A percentile compares a stretch with the other conserved stretches of the same genome.
These are phyloP conservation scores for Hestina assimilis DNA, from an alignment of 1,140 invertebrate genomes.

Conservation along the genomic window DNA sequence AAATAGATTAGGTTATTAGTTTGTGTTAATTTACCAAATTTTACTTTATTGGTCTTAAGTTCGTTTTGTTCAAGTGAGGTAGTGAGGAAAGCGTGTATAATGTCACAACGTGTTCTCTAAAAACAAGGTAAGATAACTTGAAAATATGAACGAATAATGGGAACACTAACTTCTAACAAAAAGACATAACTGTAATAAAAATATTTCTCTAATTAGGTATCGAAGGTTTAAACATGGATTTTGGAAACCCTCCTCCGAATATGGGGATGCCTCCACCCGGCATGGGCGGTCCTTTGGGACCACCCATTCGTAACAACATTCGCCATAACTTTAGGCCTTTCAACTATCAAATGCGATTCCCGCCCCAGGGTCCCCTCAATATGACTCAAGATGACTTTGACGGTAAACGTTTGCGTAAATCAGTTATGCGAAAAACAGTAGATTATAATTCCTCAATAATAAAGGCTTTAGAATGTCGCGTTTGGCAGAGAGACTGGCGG, in stretches of 20 bases:
- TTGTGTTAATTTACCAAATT: conserved; percentile 27
- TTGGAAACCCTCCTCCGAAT: conserved; percentile 72
- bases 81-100: conserved; percentile 49
- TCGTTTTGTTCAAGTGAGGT: conserved; percentile 30
- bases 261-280: conserved; percentile 68
- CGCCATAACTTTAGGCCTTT: conserved; percentile 78
- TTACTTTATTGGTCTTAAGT: conserved; percentile 16
- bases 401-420: conserved; percentile 96
- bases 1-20: conserved; percentile 38
- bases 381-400: conserved; percentile 93
- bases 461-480: conserved; percentile 92
- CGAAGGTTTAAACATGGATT: conserved; percentile 71
- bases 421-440: conserved; percentile 97
- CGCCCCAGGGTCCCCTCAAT: conserved; percentile 79
- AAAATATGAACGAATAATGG: conserved; percentile 10
- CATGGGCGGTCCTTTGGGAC: conserved; percentile 60
- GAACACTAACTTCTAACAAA: conserved; percentile 5
- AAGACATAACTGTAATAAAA: conserved; percentile 35
- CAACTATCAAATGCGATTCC: conserved; percentile 77
- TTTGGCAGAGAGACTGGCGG: conserved; percentile 95
- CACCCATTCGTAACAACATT: conserved; percentile 62
- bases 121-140: conserved; percentile 60
- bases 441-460: conserved; percentile 99
- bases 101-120: conserved; percentile 53
- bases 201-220: conserved; percentile 72